phyloP scores from a whole-genome alignment of 1,140 invertebrate species.

The Drosophila nebulosa region DNA sequence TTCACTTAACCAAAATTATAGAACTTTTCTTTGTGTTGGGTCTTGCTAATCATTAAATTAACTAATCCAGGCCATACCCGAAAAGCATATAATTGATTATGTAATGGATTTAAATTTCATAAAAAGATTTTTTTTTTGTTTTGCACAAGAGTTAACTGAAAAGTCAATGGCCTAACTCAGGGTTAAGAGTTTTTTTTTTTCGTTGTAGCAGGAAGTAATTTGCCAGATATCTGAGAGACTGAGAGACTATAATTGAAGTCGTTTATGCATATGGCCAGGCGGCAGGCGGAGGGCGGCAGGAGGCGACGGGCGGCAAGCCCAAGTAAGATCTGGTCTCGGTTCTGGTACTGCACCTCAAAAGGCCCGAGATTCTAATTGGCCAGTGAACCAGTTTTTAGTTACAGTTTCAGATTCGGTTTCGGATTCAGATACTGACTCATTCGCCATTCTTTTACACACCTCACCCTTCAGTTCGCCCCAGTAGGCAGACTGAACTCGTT shows the following conservation, averaged over 20 bases:
- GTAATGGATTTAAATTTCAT: neutral
- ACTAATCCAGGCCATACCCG: too few species aligned
- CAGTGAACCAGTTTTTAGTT: conserved; percentile 64
- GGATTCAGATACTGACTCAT: conserved; percentile 52
- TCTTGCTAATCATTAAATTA: too few species aligned
- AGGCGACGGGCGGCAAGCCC: too few species aligned
- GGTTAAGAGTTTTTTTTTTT: conserved; percentile 54
- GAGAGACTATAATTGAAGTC: conserved; percentile 40
- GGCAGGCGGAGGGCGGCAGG: too few species aligned
- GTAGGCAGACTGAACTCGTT: conserved; percentile 36
- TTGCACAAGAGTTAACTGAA: neutral
- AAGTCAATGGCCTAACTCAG: conserved; percentile 56
- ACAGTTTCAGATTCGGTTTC: conserved; percentile 48
- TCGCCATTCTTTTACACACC: neutral
- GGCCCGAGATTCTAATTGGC: conserved; percentile 71
- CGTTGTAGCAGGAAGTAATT: conserved; percentile 68
- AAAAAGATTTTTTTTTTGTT: neutral
- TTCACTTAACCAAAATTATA: too few species aligned
- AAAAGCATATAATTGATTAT: too few species aligned
- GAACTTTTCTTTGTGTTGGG: too few species aligned
- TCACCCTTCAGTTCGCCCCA: neutral
- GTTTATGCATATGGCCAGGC: conserved; percentile 27
- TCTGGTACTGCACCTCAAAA: conserved; percentile 8
- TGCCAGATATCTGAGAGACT: conserved; percentile 20
- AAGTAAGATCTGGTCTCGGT: conserved; percentile 22